phyloP scores from a whole-genome alignment of 2,797 vertebrate genomes.

The Anguilla megastoma region DNA sequence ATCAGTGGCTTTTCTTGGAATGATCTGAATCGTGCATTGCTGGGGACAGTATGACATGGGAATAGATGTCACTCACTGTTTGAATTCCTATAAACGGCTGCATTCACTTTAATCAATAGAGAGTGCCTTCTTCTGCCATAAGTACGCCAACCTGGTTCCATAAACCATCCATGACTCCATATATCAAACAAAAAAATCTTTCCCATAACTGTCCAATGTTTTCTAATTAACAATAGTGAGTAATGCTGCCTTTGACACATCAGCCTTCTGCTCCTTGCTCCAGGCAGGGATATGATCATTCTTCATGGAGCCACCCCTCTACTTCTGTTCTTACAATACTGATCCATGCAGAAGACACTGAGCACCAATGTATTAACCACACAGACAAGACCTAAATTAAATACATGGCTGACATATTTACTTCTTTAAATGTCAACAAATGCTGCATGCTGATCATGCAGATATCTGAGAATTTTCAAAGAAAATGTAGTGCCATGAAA shows the following conservation, averaged over 20 bases:
- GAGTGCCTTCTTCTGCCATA: background rate
- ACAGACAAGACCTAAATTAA: background rate
- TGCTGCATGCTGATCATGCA: too few relatives aligned
- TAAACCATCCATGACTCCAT: background rate
- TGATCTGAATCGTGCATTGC: too few relatives aligned
- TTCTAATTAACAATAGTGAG: constrained; percentile 20
- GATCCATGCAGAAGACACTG: background rate
- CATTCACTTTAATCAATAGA: constrained; percentile 21
- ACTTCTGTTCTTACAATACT: background rate
- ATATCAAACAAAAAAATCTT: background rate
- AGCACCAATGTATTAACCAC: background rate
- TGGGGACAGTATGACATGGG: background rate
- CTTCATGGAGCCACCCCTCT: background rate
- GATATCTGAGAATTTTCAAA: too few relatives aligned
- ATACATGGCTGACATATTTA: background rate
- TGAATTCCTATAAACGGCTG: background rate
- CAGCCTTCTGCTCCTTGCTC: background rate
- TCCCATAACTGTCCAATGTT: background rate
- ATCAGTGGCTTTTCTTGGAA: background rate
- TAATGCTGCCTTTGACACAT: background rate
- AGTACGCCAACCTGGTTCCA: background rate
- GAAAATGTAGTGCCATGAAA: background rate
- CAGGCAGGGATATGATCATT: background rate
- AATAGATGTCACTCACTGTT: constrained; percentile 5
- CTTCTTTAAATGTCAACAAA: too few relatives aligned